Evolutionary conservation across 2,888 invertebrate genomes (phyloP), one percentile per base, ranked within the genome.

Genomic region (Dryadula phaetusa): DNA sequence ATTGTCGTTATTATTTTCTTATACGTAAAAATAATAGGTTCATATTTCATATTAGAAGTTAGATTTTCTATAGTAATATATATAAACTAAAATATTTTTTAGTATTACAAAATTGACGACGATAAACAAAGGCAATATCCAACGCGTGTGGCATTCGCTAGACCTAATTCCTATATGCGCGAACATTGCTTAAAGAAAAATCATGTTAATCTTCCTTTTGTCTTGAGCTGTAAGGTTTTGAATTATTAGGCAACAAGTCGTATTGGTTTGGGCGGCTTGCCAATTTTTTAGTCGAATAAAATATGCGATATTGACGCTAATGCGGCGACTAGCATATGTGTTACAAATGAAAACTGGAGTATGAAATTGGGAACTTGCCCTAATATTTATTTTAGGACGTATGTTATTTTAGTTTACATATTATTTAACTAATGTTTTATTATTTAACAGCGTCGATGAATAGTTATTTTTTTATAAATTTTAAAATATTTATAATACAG

Each of bases 241-340:
- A 58, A 16, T 32, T 56, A 49, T 65, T 65, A 65, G 58, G 58
- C 70, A 62, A 76, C 77, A 76, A 78, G 75, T 74, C 79, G 77
- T 75, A 77, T 70, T 76, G 77, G 71, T 75, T 77, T 83, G 85
- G 90, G 90, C 83, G 62, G 73, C 62, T 70, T 82, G 90, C 91
- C 91, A 90, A 88, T 82, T 86, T 88, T 56, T 89, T 89, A 77
- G 75, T 75, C 69, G 80, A 88, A 90, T 88, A 86, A 86, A 87
- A 82, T 82, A 79, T 79, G 80, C 77, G 76, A 78, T 82, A 82
- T 83, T 80, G 86, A 84, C 84, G 84, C 83, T 56, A 28, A 28
- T 83, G 76, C 76, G 74, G 72, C 73, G 72, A 54, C 62, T 73
- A 76, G 73, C 76, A 79, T 7, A 25, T 78, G 75, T 80, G 77